A percentile compares a stretch with the other conserved stretches of the same genome.
Conservation (phyloP, 2,797 vertebrate species). For the Acanthurus lineatus region DNA sequence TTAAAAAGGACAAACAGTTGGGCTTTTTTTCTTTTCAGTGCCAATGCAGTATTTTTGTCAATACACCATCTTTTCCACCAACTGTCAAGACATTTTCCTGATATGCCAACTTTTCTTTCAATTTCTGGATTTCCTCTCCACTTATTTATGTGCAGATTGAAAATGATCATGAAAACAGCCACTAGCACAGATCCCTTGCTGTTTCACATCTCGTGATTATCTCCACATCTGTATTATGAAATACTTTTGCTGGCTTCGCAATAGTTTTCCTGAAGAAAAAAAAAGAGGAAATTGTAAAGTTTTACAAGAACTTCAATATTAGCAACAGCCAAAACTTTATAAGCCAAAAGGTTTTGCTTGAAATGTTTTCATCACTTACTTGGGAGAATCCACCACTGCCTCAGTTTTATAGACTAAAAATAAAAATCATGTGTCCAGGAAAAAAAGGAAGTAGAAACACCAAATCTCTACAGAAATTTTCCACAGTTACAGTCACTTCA, state of each 20-base stretch:
- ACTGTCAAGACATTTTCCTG: neutral
- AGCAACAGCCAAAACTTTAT: neutral
- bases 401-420: neutral
- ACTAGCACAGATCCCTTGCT: neutral
- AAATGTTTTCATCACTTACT: neutral
- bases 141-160: neutral
- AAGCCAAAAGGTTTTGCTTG: neutral
- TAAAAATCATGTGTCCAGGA: conserved; percentile 7
- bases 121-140: neutral
- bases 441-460: conserved; percentile 7
- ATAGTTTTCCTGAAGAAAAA: neutral
- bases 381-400: neutral
- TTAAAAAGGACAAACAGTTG: no score
- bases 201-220: neutral
- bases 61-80: neutral
- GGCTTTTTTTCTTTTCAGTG: no score
- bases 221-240: neutral
- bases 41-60: neutral
- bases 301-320: neutral
- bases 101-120: no score
- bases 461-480: neutral
- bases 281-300: neutral
- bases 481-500: neutral
- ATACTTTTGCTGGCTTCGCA: neutral
- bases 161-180: neutral